Evolutionary conservation across 2,113 vertebrate genomes (phyloP).

Genomic region (Laterallus jamaicensis): DNA sequence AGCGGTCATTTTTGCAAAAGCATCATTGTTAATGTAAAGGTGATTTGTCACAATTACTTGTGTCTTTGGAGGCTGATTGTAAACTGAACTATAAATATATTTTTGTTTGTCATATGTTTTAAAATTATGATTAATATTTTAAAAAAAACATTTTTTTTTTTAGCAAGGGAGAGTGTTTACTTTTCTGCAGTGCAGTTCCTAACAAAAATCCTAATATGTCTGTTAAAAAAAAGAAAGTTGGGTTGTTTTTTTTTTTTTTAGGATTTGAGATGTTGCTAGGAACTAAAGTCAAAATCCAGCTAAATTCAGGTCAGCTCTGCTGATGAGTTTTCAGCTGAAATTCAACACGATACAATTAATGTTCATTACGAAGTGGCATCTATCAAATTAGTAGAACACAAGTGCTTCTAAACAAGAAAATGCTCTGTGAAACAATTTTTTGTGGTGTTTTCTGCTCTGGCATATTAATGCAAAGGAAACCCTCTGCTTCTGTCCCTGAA

Average conservation of each 20-base stretch:
- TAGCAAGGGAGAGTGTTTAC: not conserved
- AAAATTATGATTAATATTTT: not conserved
- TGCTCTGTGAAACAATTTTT: not conserved
- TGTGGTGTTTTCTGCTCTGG: not conserved
- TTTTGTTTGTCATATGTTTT: not conserved
- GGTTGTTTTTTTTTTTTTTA: no score
- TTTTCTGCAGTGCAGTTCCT: not conserved
- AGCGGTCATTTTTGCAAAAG: not conserved
- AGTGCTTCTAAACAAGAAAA: conserved; percentile 21
- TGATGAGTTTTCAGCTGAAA: conserved; percentile 32
- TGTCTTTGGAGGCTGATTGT: not conserved
- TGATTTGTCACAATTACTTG: not conserved
- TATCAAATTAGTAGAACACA: not conserved
- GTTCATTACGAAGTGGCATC: not conserved
- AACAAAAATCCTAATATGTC: not conserved
- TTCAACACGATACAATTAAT: conserved; percentile 11
- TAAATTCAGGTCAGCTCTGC: not conserved
- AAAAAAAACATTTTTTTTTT: not conserved
- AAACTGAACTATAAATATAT: not conserved
- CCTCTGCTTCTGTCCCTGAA: not conserved
- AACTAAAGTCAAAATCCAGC: conserved; percentile 7
- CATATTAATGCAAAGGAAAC: not conserved
- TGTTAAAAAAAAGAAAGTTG: not conserved
- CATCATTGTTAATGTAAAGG: not conserved
- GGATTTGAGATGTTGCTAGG: not conserved